These are phyloP conservation scores for Lithobates sylvaticus DNA, from an alignment of 2,797 vertebrate genomes.

Conservation along the genomic window DNA sequence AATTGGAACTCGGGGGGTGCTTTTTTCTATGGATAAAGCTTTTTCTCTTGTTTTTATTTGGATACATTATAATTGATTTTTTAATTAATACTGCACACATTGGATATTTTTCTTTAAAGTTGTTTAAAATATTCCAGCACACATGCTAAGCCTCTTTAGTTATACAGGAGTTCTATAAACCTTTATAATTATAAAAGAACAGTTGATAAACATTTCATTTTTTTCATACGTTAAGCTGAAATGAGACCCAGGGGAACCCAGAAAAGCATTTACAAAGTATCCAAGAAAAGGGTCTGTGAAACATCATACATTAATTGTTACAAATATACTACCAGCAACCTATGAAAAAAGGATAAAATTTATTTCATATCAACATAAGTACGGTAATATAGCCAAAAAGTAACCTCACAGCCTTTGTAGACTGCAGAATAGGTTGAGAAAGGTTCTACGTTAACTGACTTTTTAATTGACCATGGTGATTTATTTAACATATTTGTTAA, in stretches of 20 bases:
- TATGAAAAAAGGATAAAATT: conserved; percentile 19
- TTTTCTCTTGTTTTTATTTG: neutral
- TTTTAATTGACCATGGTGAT: conserved; percentile 39
- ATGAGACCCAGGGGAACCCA: conserved; percentile 32
- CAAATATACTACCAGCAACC: conserved; percentile 34
- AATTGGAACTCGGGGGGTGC: neutral
- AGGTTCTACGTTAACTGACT: conserved; percentile 19
- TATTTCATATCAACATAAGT: conserved; percentile 47
- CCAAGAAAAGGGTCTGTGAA: conserved; percentile 45
- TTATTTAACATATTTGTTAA: conserved; percentile 52
- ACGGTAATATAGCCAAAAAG: conserved; percentile 16
- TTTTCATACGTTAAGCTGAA: conserved; percentile 41
- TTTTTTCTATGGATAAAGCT: neutral
- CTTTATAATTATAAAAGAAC: conserved; percentile 3
- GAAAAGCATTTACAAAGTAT: conserved; percentile 15
- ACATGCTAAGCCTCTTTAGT: neutral
- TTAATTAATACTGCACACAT: neutral
- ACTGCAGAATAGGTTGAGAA: neutral
- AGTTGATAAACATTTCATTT: conserved; percentile 24
- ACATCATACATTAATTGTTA: conserved; percentile 46
- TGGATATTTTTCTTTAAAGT: neutral
- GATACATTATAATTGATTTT: conserved; percentile 3
- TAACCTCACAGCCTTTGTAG: conserved; percentile 20
- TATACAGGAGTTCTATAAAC: conserved; percentile 20
- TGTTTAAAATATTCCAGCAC: neutral